Base-by-base conservation (phyloP, 2,797 vertebrate species). In the Diplodus puntazzo region DNA sequence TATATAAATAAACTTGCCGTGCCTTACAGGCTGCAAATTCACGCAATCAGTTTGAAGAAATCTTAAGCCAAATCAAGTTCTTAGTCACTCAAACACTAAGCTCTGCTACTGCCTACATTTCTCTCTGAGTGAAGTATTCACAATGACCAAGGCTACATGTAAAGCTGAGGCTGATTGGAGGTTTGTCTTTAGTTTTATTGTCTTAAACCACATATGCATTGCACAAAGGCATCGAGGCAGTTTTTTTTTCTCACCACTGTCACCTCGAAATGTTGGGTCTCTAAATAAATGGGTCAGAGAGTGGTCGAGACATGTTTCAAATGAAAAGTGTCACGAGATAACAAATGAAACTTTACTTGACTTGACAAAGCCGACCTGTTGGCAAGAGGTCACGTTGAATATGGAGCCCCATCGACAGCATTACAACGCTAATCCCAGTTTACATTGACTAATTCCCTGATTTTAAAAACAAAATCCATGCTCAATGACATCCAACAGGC, bases 41-140 rank as follows among this genome's bases (percentile, higher is more conserved):
- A 18, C 4, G 18, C 2, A 5, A 4, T 52, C 46, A 9, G 3
- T 20, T 11, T 54, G 39, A 50, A 67, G 55, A 59, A 20, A 55
- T 61, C 18, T 23, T 14, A 64, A 72, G 48, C n/a, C n/a, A 25
- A 16, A 43, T 23, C 65, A 72, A 64, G 57, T 57, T 50, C 46
- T 43, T 27, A 60, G 23, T 69, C 70, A 54, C 43, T 62, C 54
- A n/a, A 45, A 45, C 50, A 73, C 25, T 54, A 52, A 50, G 30
- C 46, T 42, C 39, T 10, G 1, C 9, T 39, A 10, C 39, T 2
- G 39, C 10, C 39, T 39, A 39, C 13, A 60, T 60, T 13, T 20
- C 27, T 27, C 27, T 27, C 27, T 66, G 16, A 43, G 11, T 14
- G 43, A 57, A 20, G 18, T 17, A 21, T 21, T 10, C 52, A 64